Evolutionary conservation across 1,140 invertebrate species (phyloP).

Genomic region (Drosophila bipectinata): DNA sequence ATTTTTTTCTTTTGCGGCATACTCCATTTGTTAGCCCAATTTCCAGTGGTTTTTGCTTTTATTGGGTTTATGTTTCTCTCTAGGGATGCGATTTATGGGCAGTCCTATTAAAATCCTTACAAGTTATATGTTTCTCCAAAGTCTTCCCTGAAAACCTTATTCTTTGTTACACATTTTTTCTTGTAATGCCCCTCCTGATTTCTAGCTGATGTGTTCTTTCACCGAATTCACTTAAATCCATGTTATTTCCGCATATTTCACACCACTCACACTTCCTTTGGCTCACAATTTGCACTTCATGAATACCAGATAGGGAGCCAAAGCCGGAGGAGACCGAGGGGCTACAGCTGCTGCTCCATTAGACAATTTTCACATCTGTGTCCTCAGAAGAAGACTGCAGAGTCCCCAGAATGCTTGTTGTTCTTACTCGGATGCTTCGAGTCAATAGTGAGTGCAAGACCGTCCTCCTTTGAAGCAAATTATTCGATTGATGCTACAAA

Average conservation of each 20-base stretch:
- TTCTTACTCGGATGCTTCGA: slow-evolving; percentile 17
- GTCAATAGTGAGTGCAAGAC: neutral
- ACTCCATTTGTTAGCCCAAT: neutral
- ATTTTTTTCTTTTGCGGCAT: slow-evolving; percentile 57
- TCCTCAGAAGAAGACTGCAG: slow-evolving; percentile 20
- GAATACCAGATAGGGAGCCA: slow-evolving; percentile 60
- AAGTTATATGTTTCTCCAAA: too few relatives aligned
- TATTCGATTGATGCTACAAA: slow-evolving; percentile 63
- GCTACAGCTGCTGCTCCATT: slow-evolving; percentile 59
- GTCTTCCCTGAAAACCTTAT: too few relatives aligned
- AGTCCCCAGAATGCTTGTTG: slow-evolving; percentile 45
- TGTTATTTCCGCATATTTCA: slow-evolving; percentile 80
- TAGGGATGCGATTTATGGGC: slow-evolving; percentile 57
- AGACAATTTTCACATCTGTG: slow-evolving; percentile 76
- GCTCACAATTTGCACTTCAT: slow-evolving; percentile 79
- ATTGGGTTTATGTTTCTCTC: slow-evolving; percentile 4
- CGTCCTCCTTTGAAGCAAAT: slow-evolving; percentile 15
- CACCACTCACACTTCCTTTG: slow-evolving; percentile 49
- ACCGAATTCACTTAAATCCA: slow-evolving; percentile 79
- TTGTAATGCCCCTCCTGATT: slow-evolving; percentile 50
- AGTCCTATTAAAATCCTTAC: slow-evolving; percentile 17
- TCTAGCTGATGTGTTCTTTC: slow-evolving; percentile 78
- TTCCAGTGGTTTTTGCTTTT: neutral
- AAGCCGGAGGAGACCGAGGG: neutral
- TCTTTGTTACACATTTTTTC: too few relatives aligned